Percentiles rank a stretch among this genome's conserved stretches.
Evolutionary conservation across 1,140 invertebrate genomes (phyloP).

Genomic region (Latrodectus geometricus): DNA sequence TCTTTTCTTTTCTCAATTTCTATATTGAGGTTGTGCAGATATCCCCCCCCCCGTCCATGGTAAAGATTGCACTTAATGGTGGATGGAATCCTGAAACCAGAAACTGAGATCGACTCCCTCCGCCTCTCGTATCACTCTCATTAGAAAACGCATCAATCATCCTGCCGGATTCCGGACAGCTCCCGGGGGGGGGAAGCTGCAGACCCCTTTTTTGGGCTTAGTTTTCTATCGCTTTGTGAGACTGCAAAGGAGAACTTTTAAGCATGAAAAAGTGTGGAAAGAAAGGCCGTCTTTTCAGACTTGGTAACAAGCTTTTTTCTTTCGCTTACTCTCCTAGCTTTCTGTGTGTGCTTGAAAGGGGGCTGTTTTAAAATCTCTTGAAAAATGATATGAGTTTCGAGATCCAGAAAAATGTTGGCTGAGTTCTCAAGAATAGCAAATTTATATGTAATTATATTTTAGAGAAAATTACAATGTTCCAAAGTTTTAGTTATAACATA

Average conservation of each 20-base stretch:
- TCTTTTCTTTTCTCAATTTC: slow-evolving; percentile 30
- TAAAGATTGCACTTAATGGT: slow-evolving; percentile 57
- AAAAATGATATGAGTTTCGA: no score
- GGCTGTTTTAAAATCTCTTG: slow-evolving; percentile 27
- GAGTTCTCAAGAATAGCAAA: no score
- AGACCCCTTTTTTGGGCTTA: background rate
- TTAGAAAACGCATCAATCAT: slow-evolving; percentile 63
- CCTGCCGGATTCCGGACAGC: slow-evolving; percentile 45
- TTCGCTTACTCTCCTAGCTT: background rate
- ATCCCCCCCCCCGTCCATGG: background rate
- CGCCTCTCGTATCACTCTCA: slow-evolving; percentile 51
- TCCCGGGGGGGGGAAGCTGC: background rate
- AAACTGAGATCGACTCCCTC: slow-evolving; percentile 31
- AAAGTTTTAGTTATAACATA: no score
- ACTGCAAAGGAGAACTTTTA: slow-evolving; percentile 35
- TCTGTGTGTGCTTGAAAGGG: background rate
- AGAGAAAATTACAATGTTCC: no score
- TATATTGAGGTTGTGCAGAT: slow-evolving; percentile 49
- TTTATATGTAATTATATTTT: no score
- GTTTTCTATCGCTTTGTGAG: slow-evolving; percentile 36
- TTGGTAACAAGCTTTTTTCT: slow-evolving; percentile 31
- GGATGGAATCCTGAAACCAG: slow-evolving; percentile 39
- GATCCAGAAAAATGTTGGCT: no score
- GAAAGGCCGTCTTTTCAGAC: slow-evolving; percentile 11
- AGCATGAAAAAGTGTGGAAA: slow-evolving; percentile 10